Conservation (phyloP, 2,888 invertebrate species). For the Clusia tigrina region DNA sequence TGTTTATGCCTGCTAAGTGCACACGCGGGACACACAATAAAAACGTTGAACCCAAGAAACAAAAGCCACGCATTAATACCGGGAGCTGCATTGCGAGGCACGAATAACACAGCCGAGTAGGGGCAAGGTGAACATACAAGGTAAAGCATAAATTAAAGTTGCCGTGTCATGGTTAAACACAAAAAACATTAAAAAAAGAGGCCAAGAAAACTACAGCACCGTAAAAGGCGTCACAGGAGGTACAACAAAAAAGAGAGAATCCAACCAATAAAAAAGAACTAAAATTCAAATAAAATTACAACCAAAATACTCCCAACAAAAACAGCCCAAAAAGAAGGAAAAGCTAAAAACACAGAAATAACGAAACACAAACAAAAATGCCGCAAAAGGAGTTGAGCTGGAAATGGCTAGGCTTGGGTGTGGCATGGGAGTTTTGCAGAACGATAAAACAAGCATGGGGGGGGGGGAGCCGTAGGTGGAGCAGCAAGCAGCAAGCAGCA, state of each 20-base stretch:
- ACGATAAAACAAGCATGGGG: neutral
- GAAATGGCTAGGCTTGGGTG: neutral
- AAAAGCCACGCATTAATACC: neutral
- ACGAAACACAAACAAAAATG: no score
- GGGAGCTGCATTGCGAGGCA: neutral
- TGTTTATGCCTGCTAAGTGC: neutral
- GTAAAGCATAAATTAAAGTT: constrained; percentile 1
- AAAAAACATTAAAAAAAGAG: neutral
- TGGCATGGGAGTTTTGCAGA: neutral
- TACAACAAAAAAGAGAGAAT: no score
- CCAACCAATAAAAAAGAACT: neutral
- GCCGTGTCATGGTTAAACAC: neutral
- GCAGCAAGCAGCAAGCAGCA: neutral
- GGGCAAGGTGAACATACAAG: neutral
- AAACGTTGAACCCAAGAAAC: neutral
- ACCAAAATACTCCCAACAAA: neutral
- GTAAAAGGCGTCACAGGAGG: no score
- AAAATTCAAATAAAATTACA: neutral
- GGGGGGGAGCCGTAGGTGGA: neutral
- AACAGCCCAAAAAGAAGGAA: neutral
- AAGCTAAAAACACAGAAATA: neutral
- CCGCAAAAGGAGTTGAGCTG: neutral
- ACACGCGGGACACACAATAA: constrained; percentile 1
- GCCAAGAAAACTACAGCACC: neutral
- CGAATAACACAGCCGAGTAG: neutral